Base-by-base conservation (phyloP, 2,797 vertebrate genomes). In the Hippopotamyrus pictus region DNA sequence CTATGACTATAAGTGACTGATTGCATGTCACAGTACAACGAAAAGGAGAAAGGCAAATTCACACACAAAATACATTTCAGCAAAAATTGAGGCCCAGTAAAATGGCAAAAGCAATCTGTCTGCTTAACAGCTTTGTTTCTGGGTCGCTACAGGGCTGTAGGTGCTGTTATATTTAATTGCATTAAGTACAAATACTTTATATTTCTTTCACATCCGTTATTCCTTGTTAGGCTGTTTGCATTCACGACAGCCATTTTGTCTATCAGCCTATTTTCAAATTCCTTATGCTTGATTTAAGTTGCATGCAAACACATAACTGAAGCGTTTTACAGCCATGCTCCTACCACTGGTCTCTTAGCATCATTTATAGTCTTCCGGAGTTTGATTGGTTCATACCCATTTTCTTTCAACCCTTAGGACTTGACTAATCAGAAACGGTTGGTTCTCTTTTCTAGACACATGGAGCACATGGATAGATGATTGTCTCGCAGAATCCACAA, bases 341-440 rank as follows among this genome's bases (percentile, higher is more conserved):
- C 79, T n/a, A 22, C 41, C n/a, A 83, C 79, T 83, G 79, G 41
- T 46, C 22, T 46, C 44, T 46, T 25, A 83, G 19, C 79, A 50
- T 83, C 41, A n/a, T 83, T 83, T 12, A 22, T 50, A 50, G 41
- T 83, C 46, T 44, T 83, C 79, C 41, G 41, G 46, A 41, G 79
- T 83, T 83, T 51, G 48, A 25, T 85, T 48, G 11, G 22, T 85
- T 85, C 44, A 14, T 51, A 51, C 44, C 3, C 44, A 85, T 85
- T 85, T 85, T 85, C 44, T 51, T 85, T 85, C 82, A 85, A 51
- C n/a, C 48, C 82, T 51, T 25, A 48, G 82, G 82, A 50, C 76
- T 46, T 44, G 76, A 82, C 76, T 82, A 82, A 82, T 82, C 76
- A 44, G n/a, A 85, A 85, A 48, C 82, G 25, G 48, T 85, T 19